Percentiles rank a stretch among this genome's conserved stretches.
These are phyloP conservation scores for Notospermus geniculatus DNA, from an alignment of 1,140 invertebrate species.

Conservation along the genomic window DNA sequence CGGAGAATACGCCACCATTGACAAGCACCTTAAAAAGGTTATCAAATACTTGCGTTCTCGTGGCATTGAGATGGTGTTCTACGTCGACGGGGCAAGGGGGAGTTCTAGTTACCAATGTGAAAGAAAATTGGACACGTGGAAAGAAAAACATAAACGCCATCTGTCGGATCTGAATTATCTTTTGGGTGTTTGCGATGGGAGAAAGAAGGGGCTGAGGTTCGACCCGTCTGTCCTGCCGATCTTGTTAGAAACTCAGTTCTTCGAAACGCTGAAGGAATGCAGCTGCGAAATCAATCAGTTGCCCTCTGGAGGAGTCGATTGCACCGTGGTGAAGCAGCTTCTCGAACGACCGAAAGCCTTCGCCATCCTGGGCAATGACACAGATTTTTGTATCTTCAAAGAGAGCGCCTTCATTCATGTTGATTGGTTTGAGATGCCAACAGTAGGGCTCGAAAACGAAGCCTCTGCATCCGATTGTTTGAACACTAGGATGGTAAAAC, in stretches of 20 bases:
- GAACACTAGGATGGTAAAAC: too few relatives aligned
- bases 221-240: slow-evolving; percentile 26
- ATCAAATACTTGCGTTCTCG: slow-evolving; percentile 33
- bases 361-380: slow-evolving; percentile 47
- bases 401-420: slow-evolving; percentile 37
- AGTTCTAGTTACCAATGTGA: slow-evolving; percentile 27
- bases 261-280: slow-evolving; percentile 31
- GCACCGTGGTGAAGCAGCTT: slow-evolving; percentile 37
- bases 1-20: slow-evolving; percentile 40
- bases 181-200: slow-evolving; percentile 33
- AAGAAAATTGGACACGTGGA: slow-evolving; percentile 46
- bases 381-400: slow-evolving; percentile 50
- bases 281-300: slow-evolving; percentile 38
- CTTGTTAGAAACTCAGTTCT: slow-evolving; percentile 38
- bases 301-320: slow-evolving; percentile 42
- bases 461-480: too few relatives aligned
- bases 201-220: slow-evolving; percentile 24
- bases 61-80: slow-evolving; percentile 42
- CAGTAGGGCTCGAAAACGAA: slow-evolving; percentile 34
- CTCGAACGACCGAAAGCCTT: slow-evolving; percentile 35
- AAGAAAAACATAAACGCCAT: slow-evolving; percentile 29
- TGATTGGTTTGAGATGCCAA: slow-evolving; percentile 41
- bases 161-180: slow-evolving; percentile 30
- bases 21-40: slow-evolving; percentile 36
- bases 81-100: slow-evolving; percentile 42